phyloP scores from a whole-genome alignment of 2,113 vertebrate species.

The Cisticola juncidis region DNA sequence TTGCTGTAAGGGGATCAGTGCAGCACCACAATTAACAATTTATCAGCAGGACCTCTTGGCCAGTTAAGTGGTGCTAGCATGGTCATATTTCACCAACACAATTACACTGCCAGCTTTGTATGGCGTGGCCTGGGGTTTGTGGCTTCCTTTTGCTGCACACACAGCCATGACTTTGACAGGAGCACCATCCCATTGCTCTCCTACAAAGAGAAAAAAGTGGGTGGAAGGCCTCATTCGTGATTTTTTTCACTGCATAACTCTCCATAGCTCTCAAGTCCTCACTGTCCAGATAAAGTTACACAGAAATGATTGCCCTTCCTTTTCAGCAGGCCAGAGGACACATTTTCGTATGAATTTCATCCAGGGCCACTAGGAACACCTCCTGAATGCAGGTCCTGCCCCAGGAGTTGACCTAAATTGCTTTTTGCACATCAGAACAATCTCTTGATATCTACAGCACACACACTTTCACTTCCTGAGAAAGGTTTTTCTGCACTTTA shows the following conservation, averaged over 20 bases:
- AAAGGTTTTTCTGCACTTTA: not conserved
- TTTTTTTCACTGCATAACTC: not conserved
- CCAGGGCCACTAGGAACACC: not conserved
- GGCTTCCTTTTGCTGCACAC: not conserved
- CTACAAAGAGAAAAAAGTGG: too few species aligned
- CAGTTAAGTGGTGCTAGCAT: not conserved
- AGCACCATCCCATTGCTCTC: rapidly evolving
- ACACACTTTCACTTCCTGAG: not conserved
- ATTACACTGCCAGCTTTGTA: not conserved
- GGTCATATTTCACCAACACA: not conserved
- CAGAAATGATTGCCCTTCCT: not conserved
- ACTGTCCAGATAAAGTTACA: not conserved
- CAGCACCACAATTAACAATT: not conserved
- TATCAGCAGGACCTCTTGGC: not conserved
- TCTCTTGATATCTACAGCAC: not conserved
- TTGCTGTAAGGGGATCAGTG: not conserved
- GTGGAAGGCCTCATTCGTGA: not conserved
- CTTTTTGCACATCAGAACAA: not conserved
- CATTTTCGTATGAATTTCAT: not conserved
- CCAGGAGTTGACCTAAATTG: not conserved
- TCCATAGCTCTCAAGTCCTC: not conserved
- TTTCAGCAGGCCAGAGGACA: not conserved
- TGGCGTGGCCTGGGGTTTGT: not conserved
- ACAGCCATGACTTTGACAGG: not conserved
- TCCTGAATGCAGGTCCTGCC: not conserved